A percentile compares a stretch with the other conserved stretches of the same genome.
phyloP scores from a whole-genome alignment of 2,888 invertebrate genomes.

The Ypsolopha sequella region DNA sequence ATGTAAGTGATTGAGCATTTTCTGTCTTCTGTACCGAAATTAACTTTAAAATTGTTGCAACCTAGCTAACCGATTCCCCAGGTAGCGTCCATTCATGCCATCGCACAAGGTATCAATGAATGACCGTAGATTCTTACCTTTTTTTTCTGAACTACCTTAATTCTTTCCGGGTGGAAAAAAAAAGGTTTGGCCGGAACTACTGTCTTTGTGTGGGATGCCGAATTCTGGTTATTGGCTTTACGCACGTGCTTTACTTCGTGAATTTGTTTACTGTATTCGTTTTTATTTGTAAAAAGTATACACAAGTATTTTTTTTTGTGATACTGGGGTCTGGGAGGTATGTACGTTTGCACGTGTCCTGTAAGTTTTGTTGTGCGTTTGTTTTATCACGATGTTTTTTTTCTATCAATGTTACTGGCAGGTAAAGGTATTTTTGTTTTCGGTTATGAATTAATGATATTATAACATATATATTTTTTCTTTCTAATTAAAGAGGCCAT shows the following conservation, averaged over 20 bases:
- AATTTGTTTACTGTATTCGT: background rate
- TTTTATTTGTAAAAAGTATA: background rate
- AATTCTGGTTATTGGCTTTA: background rate
- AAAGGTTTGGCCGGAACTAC: background rate
- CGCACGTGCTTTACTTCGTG: background rate
- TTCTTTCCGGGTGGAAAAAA: conserved; percentile 1
- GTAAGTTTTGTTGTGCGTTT: too few species aligned
- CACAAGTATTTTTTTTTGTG: background rate
- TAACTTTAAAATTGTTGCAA: background rate
- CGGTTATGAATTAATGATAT: too few species aligned
- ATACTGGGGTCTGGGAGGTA: background rate
- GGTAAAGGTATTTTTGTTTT: too few species aligned
- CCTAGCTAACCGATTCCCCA: conserved; percentile 19
- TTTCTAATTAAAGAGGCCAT: too few species aligned
- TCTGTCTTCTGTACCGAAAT: background rate
- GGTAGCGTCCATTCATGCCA: conserved; percentile 28
- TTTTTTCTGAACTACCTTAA: background rate
- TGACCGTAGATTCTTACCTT: background rate
- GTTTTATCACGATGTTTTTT: too few species aligned
- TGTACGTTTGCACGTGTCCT: background rate
- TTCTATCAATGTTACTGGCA: too few species aligned
- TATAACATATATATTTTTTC: too few species aligned
- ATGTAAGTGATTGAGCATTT: background rate
- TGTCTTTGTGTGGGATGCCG: background rate
- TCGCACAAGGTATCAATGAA: background rate